Evolutionary conservation across 1,140 invertebrate genomes (phyloP), one percentile per base, ranked within the genome.

Genomic region (Lepidurus apus): DNA sequence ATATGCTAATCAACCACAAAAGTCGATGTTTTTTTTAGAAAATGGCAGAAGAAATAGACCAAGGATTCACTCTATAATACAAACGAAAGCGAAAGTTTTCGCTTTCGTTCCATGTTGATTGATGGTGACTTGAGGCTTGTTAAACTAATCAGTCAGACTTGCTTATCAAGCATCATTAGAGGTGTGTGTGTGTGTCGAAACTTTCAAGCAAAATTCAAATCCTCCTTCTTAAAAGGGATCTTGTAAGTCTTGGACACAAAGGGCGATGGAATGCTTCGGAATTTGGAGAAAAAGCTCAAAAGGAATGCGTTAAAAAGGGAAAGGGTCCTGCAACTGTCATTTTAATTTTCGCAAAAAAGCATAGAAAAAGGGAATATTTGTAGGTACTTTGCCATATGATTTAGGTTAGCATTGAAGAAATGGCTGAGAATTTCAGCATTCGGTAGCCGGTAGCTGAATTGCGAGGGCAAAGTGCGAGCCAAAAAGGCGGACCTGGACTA

Each of bases 101-200:
- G 17, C 53, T 17, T 7, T 21, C 53, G 53, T 21, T n/a, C 17
- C 6, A 1, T 13, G 17, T 11, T 65, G 53, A 65, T 17, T 4
- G n/a, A 65, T 65, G 53, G 21, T 65, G 53, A 65, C 53, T 7
- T 7, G 53, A 7, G 53, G 53, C 53, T 21, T 17, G 1, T 7
- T 47, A 17, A 13, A 65, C 13, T 21, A 21, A 65, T 65, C 53
- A 65, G 17, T 65, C 53, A 13, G 21, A 21, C 53, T 65, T 65
- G 53, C 53, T 65, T 65, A 65, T 65, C 53, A 65, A 65, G n/a
- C 53, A 65, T 65, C 53, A 65, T 65, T 65, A 65, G 21, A 65
- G 53, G 53, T 65, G 53, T 65, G 53, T 65, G 53, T 65, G 53
- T 65, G 53, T 65, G n/a, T 17, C 53, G 53, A 65, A n/a, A 34